A percentile compares a stretch with the other conserved stretches of the same genome.
Conservation (phyloP, 2,888 invertebrate genomes). For the Atherix ibis region DNA sequence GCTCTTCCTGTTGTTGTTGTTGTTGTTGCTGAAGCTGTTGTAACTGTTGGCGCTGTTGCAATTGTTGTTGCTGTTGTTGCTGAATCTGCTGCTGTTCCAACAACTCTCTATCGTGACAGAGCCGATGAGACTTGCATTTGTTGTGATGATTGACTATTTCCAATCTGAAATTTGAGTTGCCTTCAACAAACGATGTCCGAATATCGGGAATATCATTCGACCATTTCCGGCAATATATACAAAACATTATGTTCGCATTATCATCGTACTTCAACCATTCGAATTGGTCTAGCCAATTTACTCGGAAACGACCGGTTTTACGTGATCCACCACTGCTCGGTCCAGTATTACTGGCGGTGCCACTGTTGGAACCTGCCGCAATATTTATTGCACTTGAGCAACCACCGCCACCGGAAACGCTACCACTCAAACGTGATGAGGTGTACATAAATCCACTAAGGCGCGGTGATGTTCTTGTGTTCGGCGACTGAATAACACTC, state of each 20-base stretch:
- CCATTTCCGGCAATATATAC: conserved; percentile 59
- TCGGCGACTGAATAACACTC: conserved; percentile 15
- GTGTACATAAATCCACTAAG: conserved; percentile 3
- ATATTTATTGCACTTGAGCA: no score
- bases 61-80: no score
- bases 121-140: conserved; percentile 58
- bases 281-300: conserved; percentile 50
- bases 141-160: conserved; percentile 68
- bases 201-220: conserved; percentile 51
- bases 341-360: conserved; percentile 3
- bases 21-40: conserved; percentile 1
- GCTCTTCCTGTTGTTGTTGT: background rate
- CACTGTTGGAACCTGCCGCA: conserved; percentile 6
- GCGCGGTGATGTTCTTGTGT: conserved; percentile 6
- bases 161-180: conserved; percentile 57
- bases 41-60: background rate
- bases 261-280: conserved; percentile 61
- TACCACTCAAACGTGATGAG: conserved; percentile 2
- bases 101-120: conserved; percentile 41
- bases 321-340: conserved; percentile 17
- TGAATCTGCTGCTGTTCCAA: conserved; percentile 19
- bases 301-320: conserved; percentile 50
- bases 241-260: conserved; percentile 51
- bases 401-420: background rate
- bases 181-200: conserved; percentile 64